These are phyloP conservation scores for Eupithecia vulgata DNA, from an alignment of 2,888 invertebrate genomes.

Conservation along the genomic window DNA sequence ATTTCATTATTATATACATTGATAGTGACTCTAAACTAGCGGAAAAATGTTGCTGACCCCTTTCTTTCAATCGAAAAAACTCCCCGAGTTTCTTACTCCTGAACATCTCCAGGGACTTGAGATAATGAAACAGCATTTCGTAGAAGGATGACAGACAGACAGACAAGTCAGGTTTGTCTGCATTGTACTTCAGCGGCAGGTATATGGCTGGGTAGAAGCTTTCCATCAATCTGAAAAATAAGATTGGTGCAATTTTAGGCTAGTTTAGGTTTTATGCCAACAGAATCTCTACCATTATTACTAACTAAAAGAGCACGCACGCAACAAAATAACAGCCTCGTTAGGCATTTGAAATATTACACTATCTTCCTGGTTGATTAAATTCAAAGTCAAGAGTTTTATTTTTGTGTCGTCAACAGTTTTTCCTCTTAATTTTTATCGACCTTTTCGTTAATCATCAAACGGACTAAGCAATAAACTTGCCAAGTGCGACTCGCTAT, in stretches of 20 bases:
- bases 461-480: neutral
- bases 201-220: slow-evolving; percentile 51
- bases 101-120: slow-evolving; percentile 49
- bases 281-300: too few species aligned
- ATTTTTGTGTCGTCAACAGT: neutral
- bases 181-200: slow-evolving; percentile 39
- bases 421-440: neutral
- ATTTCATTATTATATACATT: too few species aligned
- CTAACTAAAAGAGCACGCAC: neutral
- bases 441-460: neutral
- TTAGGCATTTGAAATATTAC: neutral
- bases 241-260: too few species aligned
- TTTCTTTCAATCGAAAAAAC: too few species aligned
- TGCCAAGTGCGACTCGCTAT: neutral
- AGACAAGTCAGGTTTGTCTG: slow-evolving; percentile 40
- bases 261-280: too few species aligned
- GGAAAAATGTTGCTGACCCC: too few species aligned
- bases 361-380: neutral
- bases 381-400: slow-evolving; percentile 4
- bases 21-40: too few species aligned
- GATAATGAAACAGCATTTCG: slow-evolving; percentile 46
- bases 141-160: slow-evolving; percentile 41
- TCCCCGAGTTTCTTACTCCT: slow-evolving; percentile 49
- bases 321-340: neutral
- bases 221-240: slow-evolving; percentile 58